phyloP scores from a whole-genome alignment of 2,888 invertebrate genomes.

The Axea sp. region DNA sequence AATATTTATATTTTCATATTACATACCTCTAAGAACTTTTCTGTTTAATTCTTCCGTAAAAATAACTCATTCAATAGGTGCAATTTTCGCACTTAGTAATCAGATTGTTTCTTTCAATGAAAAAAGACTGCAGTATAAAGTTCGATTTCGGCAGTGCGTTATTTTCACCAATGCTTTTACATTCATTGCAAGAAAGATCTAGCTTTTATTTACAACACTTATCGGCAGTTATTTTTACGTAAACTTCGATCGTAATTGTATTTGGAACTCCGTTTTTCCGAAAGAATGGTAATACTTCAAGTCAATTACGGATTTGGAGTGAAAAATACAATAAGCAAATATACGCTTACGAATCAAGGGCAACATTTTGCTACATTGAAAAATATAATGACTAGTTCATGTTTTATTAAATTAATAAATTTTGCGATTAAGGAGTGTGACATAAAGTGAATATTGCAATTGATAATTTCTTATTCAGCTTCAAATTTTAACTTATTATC shows the following conservation, averaged over 20 bases:
- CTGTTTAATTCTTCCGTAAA: conserved; percentile 7
- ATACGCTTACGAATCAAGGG: too few species aligned
- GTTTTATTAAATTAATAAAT: conserved; percentile 14
- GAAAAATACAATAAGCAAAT: conserved; percentile 29
- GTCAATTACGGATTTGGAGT: conserved; percentile 11
- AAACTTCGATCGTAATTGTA: conserved; percentile 39
- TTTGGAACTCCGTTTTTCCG: conserved; percentile 16
- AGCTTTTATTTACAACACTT: conserved; percentile 44
- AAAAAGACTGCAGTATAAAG: conserved; percentile 13
- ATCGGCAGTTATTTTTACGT: conserved; percentile 49
- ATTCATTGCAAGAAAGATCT: conserved; percentile 33
- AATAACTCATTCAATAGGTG: conserved; percentile 1
- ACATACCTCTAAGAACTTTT: neutral
- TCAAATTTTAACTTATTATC: conserved; percentile 21
- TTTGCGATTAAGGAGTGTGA: conserved; percentile 26
- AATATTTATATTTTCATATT: conserved; percentile 30
- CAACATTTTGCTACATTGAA: neutral
- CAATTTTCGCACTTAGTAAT: conserved; percentile 8
- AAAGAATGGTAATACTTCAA: conserved; percentile 27
- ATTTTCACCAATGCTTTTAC: conserved; percentile 33
- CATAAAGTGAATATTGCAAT: conserved; percentile 23
- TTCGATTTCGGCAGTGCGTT: conserved; percentile 34
- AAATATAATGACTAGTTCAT: conserved; percentile 20
- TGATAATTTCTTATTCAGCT: conserved; percentile 21
- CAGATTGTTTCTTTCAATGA: conserved; percentile 12